Base-by-base conservation (phyloP, 2,888 invertebrate species). In the Trichopria drosophilae region DNA sequence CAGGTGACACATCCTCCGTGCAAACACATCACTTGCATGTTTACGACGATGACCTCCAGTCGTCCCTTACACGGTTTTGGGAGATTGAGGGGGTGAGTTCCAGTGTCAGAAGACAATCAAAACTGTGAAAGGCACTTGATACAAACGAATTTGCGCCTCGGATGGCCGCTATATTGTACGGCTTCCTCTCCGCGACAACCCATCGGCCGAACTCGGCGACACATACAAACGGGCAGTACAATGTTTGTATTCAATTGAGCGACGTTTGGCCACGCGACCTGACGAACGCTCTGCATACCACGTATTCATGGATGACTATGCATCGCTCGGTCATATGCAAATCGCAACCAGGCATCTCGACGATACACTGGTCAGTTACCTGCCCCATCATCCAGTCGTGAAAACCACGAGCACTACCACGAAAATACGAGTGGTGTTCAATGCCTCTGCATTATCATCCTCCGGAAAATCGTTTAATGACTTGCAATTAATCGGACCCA, bases 341-440 rank as follows among this genome's bases (percentile, higher is more conserved):
- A n/a, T n/a, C n/a, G n/a, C n/a, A n/a, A n/a, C n/a, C n/a, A n/a
- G n/a, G n/a, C n/a, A n/a, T n/a, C n/a, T n/a, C n/a, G n/a, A n/a
- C n/a, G n/a, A n/a, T n/a, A n/a, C n/a, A n/a, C n/a, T n/a, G n/a
- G n/a, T n/a, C n/a, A n/a, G n/a, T n/a, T n/a, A n/a, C n/a, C n/a
- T 50, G 4, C 19, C 50, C 1, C 53, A 53, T 9, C 50, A 50
- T 6, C 31, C 53, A 4, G 41, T 45, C 1, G 6, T 45, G 1
- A 32, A 31, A n/a, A 34, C 26, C 12, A 49, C 55, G 1, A 53
- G 24, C 32, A n/a, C n/a, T n/a, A n/a, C n/a, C n/a, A n/a, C n/a
- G n/a, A n/a, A n/a, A n/a, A n/a, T n/a, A n/a, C n/a, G n/a, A n/a
- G n/a, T n/a, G n/a, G n/a, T n/a, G n/a, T n/a, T n/a, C n/a, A n/a